Percentiles rank a stretch among this genome's conserved stretches.
Evolutionary conservation across 2,888 invertebrate genomes (phyloP).

Genomic region (Drosophila eohydei): DNA sequence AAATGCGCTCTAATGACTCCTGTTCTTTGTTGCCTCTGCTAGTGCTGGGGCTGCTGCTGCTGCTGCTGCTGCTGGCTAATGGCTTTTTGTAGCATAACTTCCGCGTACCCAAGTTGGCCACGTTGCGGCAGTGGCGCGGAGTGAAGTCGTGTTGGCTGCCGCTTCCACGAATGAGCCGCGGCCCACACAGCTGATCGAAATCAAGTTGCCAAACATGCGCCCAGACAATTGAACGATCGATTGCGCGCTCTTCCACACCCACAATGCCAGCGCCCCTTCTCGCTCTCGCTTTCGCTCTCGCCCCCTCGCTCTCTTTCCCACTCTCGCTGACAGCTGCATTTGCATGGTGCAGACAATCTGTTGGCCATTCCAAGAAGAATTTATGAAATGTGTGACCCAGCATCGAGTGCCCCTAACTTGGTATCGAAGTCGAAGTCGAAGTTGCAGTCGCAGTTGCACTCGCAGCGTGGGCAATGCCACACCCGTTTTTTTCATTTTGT

Average conservation of each 20-base stretch:
- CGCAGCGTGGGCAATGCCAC: slow-evolving; percentile 61
- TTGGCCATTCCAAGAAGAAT: slow-evolving; percentile 62
- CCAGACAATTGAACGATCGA: slow-evolving; percentile 59
- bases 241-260: slow-evolving; percentile 49
- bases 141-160: slow-evolving; percentile 16
- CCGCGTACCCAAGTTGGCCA: slow-evolving; percentile 61
- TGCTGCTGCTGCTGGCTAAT: slow-evolving; percentile 46
- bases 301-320: neutral
- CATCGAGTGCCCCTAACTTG: slow-evolving; percentile 7
- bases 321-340: slow-evolving; percentile 47
- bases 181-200: slow-evolving; percentile 63
- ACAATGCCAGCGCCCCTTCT: slow-evolving; percentile 20
- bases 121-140: slow-evolving; percentile 4
- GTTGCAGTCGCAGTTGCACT: slow-evolving; percentile 19
- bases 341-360: slow-evolving; percentile 48
- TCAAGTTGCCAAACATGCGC: slow-evolving; percentile 56
- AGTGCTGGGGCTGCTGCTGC: slow-evolving; percentile 32
- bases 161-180: slow-evolving; percentile 48
- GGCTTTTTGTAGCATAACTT: slow-evolving; percentile 62
- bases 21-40: slow-evolving; percentile 70
- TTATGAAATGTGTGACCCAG: slow-evolving; percentile 67
- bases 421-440: neutral
- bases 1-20: slow-evolving; percentile 80
- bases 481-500: slow-evolving; percentile 69
- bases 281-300: slow-evolving; percentile 2